Conservation (phyloP, 2,797 vertebrate species). For the Leptatherina wallacei region DNA sequence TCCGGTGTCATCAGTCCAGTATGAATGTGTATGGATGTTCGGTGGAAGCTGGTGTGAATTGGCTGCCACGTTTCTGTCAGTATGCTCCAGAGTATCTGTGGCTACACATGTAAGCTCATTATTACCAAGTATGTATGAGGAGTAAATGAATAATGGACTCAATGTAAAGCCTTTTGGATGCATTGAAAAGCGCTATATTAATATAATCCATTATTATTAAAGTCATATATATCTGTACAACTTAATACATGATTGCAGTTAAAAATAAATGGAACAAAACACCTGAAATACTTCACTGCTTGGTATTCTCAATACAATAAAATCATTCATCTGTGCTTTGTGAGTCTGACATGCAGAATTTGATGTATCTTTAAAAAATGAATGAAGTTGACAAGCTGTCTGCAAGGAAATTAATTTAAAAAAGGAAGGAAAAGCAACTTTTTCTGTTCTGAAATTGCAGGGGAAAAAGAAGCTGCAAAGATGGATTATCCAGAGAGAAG, state of each 20-base stretch:
- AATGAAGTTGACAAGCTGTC: not conserved
- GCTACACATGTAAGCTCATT: too few relatives aligned
- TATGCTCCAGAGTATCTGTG: too few relatives aligned
- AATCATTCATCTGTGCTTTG: not conserved
- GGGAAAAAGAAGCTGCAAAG: not conserved
- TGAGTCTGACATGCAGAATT: not conserved
- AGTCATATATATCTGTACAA: not conserved
- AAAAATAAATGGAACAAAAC: not conserved
- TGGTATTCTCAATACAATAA: not conserved
- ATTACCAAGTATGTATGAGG: too few relatives aligned
- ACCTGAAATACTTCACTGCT: not conserved
- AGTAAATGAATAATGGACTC: too few relatives aligned
- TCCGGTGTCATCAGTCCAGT: too few relatives aligned
- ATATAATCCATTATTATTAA: too few relatives aligned
- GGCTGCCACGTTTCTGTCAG: too few relatives aligned
- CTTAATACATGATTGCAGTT: not conserved
- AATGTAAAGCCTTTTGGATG: too few relatives aligned
- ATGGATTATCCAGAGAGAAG: slow-evolving; percentile 1
- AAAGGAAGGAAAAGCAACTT: not conserved
- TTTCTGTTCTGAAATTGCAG: not conserved
- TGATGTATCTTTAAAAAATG: not conserved
- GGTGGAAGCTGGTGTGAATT: too few relatives aligned
- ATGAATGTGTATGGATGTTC: too few relatives aligned
- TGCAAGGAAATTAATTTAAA: too few relatives aligned
- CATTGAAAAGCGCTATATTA: too few relatives aligned